phyloP scores from a whole-genome alignment of 2,797 vertebrate genomes.

The Channallabes apus region DNA sequence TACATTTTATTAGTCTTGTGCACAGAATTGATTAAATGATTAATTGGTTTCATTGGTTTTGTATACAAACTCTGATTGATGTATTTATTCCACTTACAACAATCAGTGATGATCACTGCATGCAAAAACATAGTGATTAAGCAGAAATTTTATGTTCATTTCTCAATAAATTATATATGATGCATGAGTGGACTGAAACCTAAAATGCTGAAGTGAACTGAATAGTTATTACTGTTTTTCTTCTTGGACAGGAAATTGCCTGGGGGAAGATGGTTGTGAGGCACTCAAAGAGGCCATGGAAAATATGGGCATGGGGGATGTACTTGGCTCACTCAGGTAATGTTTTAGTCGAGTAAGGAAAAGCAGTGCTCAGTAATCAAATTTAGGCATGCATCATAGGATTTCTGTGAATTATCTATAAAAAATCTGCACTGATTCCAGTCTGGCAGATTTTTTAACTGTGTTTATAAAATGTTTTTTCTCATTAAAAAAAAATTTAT shows the following conservation, averaged over 20 bases:
- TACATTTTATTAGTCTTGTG: too few species aligned
- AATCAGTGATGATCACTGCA: neutral
- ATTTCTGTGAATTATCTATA: neutral
- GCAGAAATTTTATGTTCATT: neutral
- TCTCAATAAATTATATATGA: neutral
- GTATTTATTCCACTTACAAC: neutral
- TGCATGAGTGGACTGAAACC: neutral
- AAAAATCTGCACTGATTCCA: neutral
- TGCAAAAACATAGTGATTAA: neutral
- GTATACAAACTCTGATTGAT: neutral
- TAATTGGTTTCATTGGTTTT: too few species aligned
- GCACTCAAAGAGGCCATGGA: constrained; percentile 85
- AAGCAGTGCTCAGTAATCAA: neutral
- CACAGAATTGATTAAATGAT: neutral
- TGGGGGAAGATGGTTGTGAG: constrained; percentile 92
- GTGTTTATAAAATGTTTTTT: neutral
- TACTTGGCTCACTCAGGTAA: constrained; percentile 89
- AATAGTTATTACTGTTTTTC: constrained; percentile 36
- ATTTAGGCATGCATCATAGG: neutral
- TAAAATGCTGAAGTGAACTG: constrained; percentile 15
- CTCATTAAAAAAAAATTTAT: neutral
- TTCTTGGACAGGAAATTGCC: constrained; percentile 79
- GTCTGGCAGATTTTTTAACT: neutral
- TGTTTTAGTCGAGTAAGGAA: neutral
- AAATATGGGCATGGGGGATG: constrained; percentile 76